Base-by-base conservation (phyloP, 2,888 invertebrate genomes). In the Athalia rosae region DNA sequence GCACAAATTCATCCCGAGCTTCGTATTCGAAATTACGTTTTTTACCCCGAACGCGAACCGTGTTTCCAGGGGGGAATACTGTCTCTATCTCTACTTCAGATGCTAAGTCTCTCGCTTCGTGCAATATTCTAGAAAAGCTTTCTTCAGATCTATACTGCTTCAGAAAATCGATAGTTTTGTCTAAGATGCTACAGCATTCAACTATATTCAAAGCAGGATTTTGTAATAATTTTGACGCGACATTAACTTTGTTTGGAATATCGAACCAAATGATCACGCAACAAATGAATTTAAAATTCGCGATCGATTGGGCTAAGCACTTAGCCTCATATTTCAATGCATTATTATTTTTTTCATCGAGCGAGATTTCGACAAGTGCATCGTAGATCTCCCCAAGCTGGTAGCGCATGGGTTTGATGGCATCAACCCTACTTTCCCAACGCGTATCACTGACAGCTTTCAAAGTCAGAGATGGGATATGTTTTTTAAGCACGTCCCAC, bases 381-480 rank as follows among this genome's bases (percentile, higher is more conserved):
- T 56, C 56, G 58, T 58, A 58, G 15, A 77, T 69, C 43, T 80
- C 73, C 3, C 13, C 47, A 45, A 63, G 78, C 64, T 77, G 80
- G 74, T 80, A 81, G 62, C 80, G 69, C 47, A 82, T 71, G 64
- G 79, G 76, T 79, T 78, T 28, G 13, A 82, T 56, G 56, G 69
- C 53, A 67, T 67, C 77, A 8, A 78, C 56, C 64, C 80, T 53
- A 47, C 77, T 64, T 77, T 82, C 81, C 80, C 82, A 82, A 53
- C 81, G 43, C 56, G 81, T 81, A 48, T 80, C 79, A 77, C 80
- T 80, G 63, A 81, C 80, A 66, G 79, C 41, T 64, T 80, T 81
- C 45, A 82, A 41, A 45, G 79, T 78, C 56, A 81, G 43, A 63
- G 47, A 76, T 47, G 76, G 76, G 59, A 78, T 77, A 67, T 81